Evolutionary conservation across 2,113 vertebrate species (phyloP).

Genomic region (Passerina amoena): DNA sequence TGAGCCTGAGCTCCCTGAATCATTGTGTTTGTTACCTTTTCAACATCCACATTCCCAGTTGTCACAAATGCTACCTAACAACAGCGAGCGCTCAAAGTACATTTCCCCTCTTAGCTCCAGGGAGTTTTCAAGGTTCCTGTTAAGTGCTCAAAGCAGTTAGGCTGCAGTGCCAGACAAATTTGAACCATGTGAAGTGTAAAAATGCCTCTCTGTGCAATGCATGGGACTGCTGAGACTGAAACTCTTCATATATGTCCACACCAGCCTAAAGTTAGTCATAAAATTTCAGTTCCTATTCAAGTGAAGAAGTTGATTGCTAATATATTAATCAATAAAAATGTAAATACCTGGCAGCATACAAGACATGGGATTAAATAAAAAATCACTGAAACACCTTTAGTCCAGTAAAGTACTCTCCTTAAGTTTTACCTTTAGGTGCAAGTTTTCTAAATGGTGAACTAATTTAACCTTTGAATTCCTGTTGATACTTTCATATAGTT

Average conservation of each 20-base stretch:
- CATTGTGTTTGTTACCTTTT: slow-evolving; percentile 45
- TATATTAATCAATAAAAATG: background rate
- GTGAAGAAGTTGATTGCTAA: background rate
- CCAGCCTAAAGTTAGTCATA: background rate
- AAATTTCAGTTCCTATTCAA: background rate
- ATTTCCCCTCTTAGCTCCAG: slow-evolving; percentile 17
- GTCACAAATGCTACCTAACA: slow-evolving; percentile 30
- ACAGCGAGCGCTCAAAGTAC: background rate
- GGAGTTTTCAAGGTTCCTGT: background rate
- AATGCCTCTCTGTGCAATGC: background rate
- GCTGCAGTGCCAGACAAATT: background rate
- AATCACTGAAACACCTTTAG: background rate
- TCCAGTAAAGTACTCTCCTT: background rate
- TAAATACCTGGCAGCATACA: fast-evolving
- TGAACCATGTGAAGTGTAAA: background rate
- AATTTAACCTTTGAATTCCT: background rate
- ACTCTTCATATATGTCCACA: background rate
- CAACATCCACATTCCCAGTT: slow-evolving; percentile 40
- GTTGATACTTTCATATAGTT: background rate
- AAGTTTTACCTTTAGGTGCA: background rate
- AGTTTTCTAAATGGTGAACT: background rate
- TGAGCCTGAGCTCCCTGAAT: slow-evolving; percentile 36
- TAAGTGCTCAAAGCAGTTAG: background rate
- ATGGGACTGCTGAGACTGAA: background rate
- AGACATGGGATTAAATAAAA: background rate